Evolutionary conservation across 1,140 invertebrate genomes (phyloP).

Genomic region (Riptortus pedestris): DNA sequence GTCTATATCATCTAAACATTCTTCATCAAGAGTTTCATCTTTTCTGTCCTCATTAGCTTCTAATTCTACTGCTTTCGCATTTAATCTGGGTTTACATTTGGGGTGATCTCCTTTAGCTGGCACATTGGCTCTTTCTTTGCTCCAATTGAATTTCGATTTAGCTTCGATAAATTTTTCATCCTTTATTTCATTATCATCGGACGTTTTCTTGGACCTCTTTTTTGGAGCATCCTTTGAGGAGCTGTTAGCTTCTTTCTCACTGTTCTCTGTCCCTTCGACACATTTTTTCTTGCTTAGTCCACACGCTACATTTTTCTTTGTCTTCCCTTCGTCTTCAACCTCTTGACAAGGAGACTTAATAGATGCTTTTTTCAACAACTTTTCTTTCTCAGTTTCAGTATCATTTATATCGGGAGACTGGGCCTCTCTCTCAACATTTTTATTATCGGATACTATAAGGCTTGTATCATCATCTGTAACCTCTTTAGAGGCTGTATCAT

Average conservation of each 20-base stretch:
- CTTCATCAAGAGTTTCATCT: too few relatives aligned
- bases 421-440: too few relatives aligned
- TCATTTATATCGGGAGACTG: too few relatives aligned
- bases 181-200: slow-evolving; percentile 21
- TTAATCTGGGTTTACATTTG: slow-evolving; percentile 22
- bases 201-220: background rate
- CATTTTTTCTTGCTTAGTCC: too few relatives aligned
- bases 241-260: slow-evolving; percentile 6
- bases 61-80: background rate
- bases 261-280: background rate
- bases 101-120: slow-evolving; percentile 11
- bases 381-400: background rate
- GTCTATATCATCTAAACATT: too few relatives aligned
- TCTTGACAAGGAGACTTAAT: background rate
- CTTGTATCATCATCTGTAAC: background rate
- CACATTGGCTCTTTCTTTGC: slow-evolving; percentile 10
- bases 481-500: too few relatives aligned
- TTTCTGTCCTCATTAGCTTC: slow-evolving; percentile 7
- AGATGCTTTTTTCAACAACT: slow-evolving; percentile 7
- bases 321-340: background rate
- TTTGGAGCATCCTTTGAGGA: slow-evolving; percentile 8
- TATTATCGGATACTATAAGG: too few relatives aligned
- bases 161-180: slow-evolving; percentile 6
- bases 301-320: too few relatives aligned
- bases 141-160: slow-evolving; percentile 20